Conservation (phyloP, 1,140 invertebrate species). For the Cydia splendana region DNA sequence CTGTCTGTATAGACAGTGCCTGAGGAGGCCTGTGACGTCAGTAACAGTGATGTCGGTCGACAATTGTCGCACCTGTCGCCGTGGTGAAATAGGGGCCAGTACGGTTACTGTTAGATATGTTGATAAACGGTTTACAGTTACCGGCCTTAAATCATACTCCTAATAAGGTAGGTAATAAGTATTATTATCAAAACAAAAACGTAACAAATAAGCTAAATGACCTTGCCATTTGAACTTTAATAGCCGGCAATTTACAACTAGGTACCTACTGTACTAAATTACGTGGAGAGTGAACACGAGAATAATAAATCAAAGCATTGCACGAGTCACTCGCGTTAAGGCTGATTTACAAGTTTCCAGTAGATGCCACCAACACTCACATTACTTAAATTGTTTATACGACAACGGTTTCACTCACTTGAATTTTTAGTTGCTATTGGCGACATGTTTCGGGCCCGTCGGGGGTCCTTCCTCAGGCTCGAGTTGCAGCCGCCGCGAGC, state of each 20-base stretch:
- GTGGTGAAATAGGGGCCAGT: no score
- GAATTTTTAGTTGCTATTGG: no score
- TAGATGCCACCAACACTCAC: background rate
- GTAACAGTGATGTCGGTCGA: no score
- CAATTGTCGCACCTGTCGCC: no score
- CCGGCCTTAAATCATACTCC: background rate
- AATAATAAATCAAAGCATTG: conserved; percentile 14
- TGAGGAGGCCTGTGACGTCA: no score
- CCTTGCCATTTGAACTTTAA: background rate
- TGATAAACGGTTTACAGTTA: background rate
- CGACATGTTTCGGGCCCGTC: no score
- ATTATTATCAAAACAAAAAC: background rate
- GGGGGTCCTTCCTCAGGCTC: no score
- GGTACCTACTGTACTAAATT: background rate
- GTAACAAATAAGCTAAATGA: background rate
- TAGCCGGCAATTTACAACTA: background rate
- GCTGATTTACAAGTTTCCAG: background rate
- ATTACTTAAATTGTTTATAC: no score
- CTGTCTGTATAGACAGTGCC: no score
- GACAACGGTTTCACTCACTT: no score
- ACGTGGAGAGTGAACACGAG: background rate
- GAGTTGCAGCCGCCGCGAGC: no score
- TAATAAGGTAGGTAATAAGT: no score
- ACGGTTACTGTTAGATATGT: background rate
- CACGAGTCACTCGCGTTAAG: background rate